Conservation (phyloP, 2,888 invertebrate species). For the Ichneumoninae sp. region DNA sequence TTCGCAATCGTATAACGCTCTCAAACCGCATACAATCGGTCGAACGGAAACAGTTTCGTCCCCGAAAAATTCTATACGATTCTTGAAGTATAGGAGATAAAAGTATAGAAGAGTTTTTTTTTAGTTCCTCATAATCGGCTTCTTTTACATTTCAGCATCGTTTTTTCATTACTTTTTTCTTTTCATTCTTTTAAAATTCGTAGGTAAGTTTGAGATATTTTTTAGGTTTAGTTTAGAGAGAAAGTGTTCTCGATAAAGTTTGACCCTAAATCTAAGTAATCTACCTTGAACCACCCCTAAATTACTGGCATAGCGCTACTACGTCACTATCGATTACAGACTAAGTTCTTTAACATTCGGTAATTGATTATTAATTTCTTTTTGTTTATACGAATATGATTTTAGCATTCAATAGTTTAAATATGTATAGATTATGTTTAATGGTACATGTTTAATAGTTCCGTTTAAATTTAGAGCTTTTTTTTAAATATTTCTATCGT, state of each 20-base stretch:
- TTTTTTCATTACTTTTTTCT: constrained; percentile 56
- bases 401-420: constrained; percentile 83
- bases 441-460: constrained; percentile 79
- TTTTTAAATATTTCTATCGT: constrained; percentile 62
- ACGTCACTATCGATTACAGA: constrained; percentile 80
- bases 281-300: constrained; percentile 80
- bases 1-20: constrained; percentile 58
- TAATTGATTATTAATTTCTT: constrained; percentile 80
- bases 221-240: constrained; percentile 81
- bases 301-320: constrained; percentile 80
- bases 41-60: constrained; percentile 60
- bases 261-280: constrained; percentile 79
- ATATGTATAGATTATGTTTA: constrained; percentile 83
- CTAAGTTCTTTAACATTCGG: constrained; percentile 79
- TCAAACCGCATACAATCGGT: constrained; percentile 50
- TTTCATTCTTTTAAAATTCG: constrained; percentile 71
- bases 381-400: constrained; percentile 81
- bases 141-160: constrained; percentile 65
- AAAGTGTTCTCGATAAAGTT: constrained; percentile 82
- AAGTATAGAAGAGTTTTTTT: constrained; percentile 71
- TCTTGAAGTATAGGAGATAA: constrained; percentile 72
- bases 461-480: constrained; percentile 75
- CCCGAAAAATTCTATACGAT: constrained; percentile 66
- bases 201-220: constrained; percentile 78
- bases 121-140: constrained; percentile 73